phyloP scores from a whole-genome alignment of 2,888 invertebrate genomes.

The Machimus atricapillus region DNA sequence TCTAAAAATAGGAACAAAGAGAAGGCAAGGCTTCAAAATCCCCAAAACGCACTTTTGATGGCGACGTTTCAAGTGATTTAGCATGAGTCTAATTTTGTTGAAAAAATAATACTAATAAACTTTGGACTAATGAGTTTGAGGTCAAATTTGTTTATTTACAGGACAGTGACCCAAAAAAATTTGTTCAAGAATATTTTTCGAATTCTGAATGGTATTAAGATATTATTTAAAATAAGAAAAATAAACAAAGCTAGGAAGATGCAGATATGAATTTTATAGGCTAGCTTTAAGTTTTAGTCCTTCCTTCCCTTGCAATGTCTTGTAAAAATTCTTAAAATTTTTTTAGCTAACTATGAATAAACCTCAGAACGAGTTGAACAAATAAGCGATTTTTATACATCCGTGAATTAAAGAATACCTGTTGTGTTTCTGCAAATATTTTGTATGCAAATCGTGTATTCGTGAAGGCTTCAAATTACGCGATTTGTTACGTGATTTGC shows the following conservation, averaged over 20 bases:
- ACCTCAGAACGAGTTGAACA: background rate
- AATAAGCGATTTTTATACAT: background rate
- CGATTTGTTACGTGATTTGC: background rate
- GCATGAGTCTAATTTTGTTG: background rate
- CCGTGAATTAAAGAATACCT: background rate
- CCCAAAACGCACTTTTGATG: conserved; percentile 1
- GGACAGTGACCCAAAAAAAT: background rate
- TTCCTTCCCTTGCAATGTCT: background rate
- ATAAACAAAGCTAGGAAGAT: background rate
- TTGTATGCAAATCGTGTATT: background rate
- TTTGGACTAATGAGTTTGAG: background rate
- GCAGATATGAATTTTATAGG: background rate
- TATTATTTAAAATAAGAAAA: background rate
- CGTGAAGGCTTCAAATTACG: background rate
- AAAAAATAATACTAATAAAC: background rate
- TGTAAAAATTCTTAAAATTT: background rate
- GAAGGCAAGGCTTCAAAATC: background rate
- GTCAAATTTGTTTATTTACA: background rate
- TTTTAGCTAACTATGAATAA: background rate
- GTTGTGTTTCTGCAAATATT: background rate
- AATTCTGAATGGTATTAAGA: background rate
- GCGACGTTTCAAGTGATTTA: background rate
- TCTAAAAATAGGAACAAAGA: conserved; percentile 17
- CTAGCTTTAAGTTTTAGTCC: no score
- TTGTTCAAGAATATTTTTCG: background rate